Evolutionary conservation across 2,888 invertebrate genomes (phyloP), one percentile per base, ranked within the genome.

Genomic region (Onchidella celtica): DNA sequence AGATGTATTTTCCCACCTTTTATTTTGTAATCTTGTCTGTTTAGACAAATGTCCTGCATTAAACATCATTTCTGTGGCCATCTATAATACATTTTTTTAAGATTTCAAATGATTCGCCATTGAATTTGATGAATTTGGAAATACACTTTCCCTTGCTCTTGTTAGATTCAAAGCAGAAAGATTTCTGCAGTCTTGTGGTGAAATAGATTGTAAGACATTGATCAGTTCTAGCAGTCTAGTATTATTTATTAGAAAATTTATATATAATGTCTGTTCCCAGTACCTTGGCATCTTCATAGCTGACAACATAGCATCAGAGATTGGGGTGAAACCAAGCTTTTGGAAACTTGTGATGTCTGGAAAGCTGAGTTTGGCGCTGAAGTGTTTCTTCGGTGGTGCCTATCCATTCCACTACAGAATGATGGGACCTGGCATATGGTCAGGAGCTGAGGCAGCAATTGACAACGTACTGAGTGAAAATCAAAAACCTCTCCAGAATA

Each of bases 401-500:
- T 88, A 90, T n/a, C 90, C 93, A 3, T 93, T 92, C 84, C 93
- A 93, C 79, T 93, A 91, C 84, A 88, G 93, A 9, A 86, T 93
- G 24, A 83, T 82, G 57, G 94, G 94, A 0, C 93, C 93, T 11
- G 91, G 94, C 65, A 79, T 87, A 21, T 94, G 94, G 94, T 72
- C 82, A 3, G 93, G 93, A 14, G 94, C 94, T 0, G 86, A 93
- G 63, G 84, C 93, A 3, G 93, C 94, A 32, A 93, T 94, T 24
- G 65, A 65, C 29, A 27, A n/a, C 2, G 65, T 29, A 27, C 3
- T 65, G 3, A 32, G 29, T 27, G 65, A 65, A 65, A 65, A 65
- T 27, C 17, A 27, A 27, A 24, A 65, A 32, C 29, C 65, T 27
- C 32, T 65, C 3, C 32, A 6, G 17, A 17, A 65, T 29, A 65